phyloP scores from a whole-genome alignment of 2,113 vertebrate species.

The Chaetodon auriga region DNA sequence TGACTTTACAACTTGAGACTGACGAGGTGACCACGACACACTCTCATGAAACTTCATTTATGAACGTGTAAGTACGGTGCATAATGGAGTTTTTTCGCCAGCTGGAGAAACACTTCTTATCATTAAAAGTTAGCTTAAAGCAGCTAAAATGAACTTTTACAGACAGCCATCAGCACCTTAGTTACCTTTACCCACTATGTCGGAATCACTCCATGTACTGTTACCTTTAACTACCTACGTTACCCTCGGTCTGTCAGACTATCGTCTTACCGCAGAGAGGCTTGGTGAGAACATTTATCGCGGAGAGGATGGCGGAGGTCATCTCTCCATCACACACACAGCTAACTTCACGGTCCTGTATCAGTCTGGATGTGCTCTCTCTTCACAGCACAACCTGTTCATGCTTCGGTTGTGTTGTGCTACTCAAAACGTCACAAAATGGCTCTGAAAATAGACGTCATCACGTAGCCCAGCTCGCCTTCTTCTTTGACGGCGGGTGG shows the following conservation, averaged over 20 bases:
- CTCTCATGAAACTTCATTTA: too few relatives aligned
- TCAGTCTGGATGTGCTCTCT: too few relatives aligned
- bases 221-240: too few relatives aligned
- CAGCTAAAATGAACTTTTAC: neutral
- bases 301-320: constrained; percentile 72
- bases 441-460: constrained; percentile 66
- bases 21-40: neutral
- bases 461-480: too few relatives aligned
- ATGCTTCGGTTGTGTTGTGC: too few relatives aligned
- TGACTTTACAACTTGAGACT: neutral
- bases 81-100: too few relatives aligned
- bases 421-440: neutral
- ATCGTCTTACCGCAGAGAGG: constrained; percentile 75
- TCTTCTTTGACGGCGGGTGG: too few relatives aligned
- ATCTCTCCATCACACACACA: constrained; percentile 48
- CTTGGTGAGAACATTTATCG: constrained; percentile 75
- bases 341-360: neutral
- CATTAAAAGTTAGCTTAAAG: neutral
- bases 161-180: too few relatives aligned
- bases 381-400: neutral
- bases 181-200: too few relatives aligned
- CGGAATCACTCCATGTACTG: too few relatives aligned
- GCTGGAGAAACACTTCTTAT: neutral
- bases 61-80: too few relatives aligned
- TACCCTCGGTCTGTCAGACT: neutral